Percentiles rank a stretch among this genome's conserved stretches.
These are phyloP conservation scores for Grus americana DNA, from an alignment of 2,113 vertebrate species.

Conservation along the genomic window DNA sequence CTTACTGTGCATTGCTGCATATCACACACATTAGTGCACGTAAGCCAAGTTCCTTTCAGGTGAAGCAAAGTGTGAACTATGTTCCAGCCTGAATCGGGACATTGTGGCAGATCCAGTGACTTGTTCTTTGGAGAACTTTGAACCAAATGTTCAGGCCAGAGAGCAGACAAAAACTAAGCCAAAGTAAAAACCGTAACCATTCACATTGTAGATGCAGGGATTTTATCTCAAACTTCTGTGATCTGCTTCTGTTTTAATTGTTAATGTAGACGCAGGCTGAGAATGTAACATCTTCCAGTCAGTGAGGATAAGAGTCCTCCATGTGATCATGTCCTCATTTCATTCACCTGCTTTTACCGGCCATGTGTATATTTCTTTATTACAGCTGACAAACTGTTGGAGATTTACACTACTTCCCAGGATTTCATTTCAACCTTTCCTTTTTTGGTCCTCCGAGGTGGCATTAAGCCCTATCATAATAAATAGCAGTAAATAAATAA, in stretches of 20 bases:
- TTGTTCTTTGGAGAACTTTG: not conserved
- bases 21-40: not conserved
- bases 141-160: not conserved
- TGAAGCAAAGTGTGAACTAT: not conserved
- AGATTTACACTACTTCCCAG: not conserved
- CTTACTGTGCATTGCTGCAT: not conserved
- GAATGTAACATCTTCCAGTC: not conserved
- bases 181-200: not conserved
- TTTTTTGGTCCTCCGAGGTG: not conserved
- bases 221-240: not conserved
- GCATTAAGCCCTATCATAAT: not conserved
- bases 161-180: not conserved
- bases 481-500: not conserved
- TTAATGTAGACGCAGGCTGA: not conserved
- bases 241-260: not conserved
- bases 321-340: not conserved
- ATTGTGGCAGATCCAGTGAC: too few species aligned
- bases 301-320: not conserved
- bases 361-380: not conserved
- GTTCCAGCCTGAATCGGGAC: not conserved
- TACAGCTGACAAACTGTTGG: not conserved
- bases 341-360: not conserved
- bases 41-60: not conserved
- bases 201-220: not conserved
- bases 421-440: not conserved